Evolutionary conservation across 2,113 vertebrate species (phyloP), one percentile per base, ranked within the genome.

Genomic region (Capra hircus): DNA sequence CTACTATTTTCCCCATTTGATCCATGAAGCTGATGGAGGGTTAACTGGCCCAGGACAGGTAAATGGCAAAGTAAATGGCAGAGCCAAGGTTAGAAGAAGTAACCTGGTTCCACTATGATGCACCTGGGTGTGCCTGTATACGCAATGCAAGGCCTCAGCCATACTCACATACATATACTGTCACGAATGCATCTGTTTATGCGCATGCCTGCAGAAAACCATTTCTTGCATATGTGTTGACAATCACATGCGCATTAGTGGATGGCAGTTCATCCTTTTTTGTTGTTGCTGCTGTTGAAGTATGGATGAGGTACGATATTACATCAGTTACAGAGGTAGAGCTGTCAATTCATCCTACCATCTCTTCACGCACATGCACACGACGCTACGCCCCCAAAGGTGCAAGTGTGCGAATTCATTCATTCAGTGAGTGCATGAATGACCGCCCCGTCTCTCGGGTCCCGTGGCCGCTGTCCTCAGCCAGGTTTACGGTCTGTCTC

Each of bases 71-170:
- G 28, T 3, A 23, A 55, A 74, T 6, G 15, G 83, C 40, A 48
- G 60, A 92, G 28, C 23, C 33, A 40, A 25, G 55, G 15, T 30
- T 3, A 1, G 1, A 57, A 55, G 59, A 25, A 53, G 89, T 27
- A 9, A 21, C 6, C 21, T 30, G 21, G 3, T 53, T 52, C 96
- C 71, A 4, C 45, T 19, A 5, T 1, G 17, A 33, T 3, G 15
- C 11, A 6, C 50, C 48, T 67, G 52, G 12, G 1, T 7, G 11
- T 7, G 25, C 25, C 5, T 59, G 16, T 17, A 6, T 2, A 40
- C 2, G 8, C 53, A 11, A 0, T 5, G n/a, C 4, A 33, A 86
- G 52, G 13, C 30, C 19, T 0, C 2, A 3, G 15, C 15, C 60
- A 21, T 6, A 28, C 25, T 62, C 62, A 14, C 23, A 17, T 13